Evolutionary conservation across 2,797 vertebrate genomes (phyloP), one percentile per base, ranked within the genome.

Genomic region (Microctenopoma stevenorrisi): DNA sequence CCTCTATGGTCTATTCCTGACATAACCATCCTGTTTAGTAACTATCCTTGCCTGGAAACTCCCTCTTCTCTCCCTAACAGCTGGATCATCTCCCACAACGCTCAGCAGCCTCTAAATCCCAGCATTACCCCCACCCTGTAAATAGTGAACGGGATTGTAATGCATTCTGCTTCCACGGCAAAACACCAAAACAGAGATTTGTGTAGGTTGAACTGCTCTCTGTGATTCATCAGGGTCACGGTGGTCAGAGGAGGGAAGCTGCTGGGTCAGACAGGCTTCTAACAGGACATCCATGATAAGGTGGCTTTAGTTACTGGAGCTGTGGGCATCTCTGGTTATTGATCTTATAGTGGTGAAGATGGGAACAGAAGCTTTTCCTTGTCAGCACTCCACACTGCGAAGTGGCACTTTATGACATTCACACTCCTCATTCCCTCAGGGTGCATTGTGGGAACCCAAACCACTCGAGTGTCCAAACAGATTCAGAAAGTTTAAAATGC

Each of bases 321-420:
- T 68, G 68, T 78, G 50, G 70, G 74, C 67, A 76, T 85, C 84
- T 87, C 81, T 89, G 84, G 80, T 74, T 90, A 91, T 91, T 66
- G 90, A 92, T 91, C 82, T 72, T 18, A 60, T 65, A 53, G 73
- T 68, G 48, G 79, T 70, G 61, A 79, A 68, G 82, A 88, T 72
- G 85, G 87, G 81, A 89, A 89, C 89, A 89, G 88, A 89, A 89
- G 88, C 88, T 82, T 91, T 88, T 91, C 78, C 84, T 74, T 91
- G 91, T 92, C 86, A 55, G 77, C 86, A 81, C 86, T 86, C 86
- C 55, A 52, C 73, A 44, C 79, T 70, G 82, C 73, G 65, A 91
- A 88, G 82, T 84, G 81, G 70, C 84, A 86, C 88, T 88, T 82
- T 78, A 69, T 86, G 82, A 83, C 83, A 79, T 87, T 89, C 83